Conservation (phyloP, 2,797 vertebrate species). For the Spondyliosoma cantharus region DNA sequence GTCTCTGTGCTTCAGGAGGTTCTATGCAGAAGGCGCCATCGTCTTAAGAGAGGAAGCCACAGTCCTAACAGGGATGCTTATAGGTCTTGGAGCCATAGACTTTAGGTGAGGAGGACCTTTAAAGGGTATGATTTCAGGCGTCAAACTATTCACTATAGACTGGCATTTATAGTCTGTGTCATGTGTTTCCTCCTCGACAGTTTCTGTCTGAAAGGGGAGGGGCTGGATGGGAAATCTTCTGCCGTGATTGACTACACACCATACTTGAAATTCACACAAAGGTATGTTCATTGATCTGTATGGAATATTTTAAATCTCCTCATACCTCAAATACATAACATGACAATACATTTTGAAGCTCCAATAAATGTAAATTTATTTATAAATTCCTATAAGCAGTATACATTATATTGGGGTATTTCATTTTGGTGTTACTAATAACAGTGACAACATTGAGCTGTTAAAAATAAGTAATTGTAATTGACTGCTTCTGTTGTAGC, state of each 20-base stretch:
- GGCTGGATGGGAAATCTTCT: constrained; percentile 91
- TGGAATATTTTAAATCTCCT: neutral
- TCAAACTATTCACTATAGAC: neutral
- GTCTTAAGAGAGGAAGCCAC: constrained; percentile 95
- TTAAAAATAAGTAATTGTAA: neutral
- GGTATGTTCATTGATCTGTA: constrained; percentile 75
- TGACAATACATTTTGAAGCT: no score
- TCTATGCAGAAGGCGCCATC: constrained; percentile 95
- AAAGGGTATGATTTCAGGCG: neutral
- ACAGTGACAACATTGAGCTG: neutral
- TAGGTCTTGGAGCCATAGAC: constrained; percentile 96
- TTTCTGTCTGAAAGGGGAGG: constrained; percentile 97
- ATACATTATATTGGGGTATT: no score
- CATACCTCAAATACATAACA: no score
- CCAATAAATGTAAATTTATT: no score
- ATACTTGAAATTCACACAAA: constrained; percentile 98
- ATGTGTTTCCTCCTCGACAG: constrained; percentile 71
- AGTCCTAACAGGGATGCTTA: constrained; percentile 94
- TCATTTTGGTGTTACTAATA: neutral
- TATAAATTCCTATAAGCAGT: no score
- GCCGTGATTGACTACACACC: constrained; percentile 97
- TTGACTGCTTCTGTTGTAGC: constrained; percentile 71
- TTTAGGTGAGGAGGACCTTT: constrained; percentile 87
- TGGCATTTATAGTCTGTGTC: neutral
- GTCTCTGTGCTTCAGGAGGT: constrained; percentile 82